phyloP scores from a whole-genome alignment of 2,888 invertebrate genomes.

The Autographa gamma region DNA sequence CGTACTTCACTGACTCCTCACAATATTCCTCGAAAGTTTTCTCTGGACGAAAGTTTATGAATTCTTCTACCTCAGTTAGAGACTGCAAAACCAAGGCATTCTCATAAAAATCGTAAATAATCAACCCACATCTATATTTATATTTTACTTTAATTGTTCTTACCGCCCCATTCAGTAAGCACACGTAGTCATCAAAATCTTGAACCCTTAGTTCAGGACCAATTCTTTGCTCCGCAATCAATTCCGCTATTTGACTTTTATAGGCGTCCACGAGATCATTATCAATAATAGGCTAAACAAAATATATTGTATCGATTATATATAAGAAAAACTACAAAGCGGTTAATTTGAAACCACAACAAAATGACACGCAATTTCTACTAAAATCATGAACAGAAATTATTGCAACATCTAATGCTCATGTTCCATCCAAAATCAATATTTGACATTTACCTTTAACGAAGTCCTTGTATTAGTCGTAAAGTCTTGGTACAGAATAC shows the following conservation, averaged over 20 bases:
- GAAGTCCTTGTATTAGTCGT: conserved; percentile 62
- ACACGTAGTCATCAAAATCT: conserved; percentile 94
- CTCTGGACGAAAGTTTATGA: conserved; percentile 90
- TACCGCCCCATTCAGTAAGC: conserved; percentile 92
- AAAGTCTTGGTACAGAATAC: conserved; percentile 92
- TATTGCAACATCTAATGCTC: too few relatives aligned
- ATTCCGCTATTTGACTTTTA: conserved; percentile 88
- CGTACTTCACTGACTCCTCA: conserved; percentile 89
- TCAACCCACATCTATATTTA: neutral
- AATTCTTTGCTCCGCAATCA: conserved; percentile 92
- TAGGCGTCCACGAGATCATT: conserved; percentile 91
- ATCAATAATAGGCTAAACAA: conserved; percentile 92
- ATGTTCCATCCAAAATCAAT: too few relatives aligned
- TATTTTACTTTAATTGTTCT: neutral
- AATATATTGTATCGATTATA: neutral
- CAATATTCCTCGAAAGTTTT: conserved; percentile 91
- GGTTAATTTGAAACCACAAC: too few relatives aligned
- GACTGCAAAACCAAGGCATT: conserved; percentile 77
- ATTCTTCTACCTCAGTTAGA: conserved; percentile 90
- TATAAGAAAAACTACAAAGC: too few relatives aligned
- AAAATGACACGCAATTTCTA: too few relatives aligned
- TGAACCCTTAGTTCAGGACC: conserved; percentile 92
- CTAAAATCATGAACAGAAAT: too few relatives aligned
- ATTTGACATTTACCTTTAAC: conserved; percentile 68
- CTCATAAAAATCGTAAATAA: neutral